Base-by-base conservation (phyloP, 2,113 vertebrate species). In the Leptodactylus fuscus region DNA sequence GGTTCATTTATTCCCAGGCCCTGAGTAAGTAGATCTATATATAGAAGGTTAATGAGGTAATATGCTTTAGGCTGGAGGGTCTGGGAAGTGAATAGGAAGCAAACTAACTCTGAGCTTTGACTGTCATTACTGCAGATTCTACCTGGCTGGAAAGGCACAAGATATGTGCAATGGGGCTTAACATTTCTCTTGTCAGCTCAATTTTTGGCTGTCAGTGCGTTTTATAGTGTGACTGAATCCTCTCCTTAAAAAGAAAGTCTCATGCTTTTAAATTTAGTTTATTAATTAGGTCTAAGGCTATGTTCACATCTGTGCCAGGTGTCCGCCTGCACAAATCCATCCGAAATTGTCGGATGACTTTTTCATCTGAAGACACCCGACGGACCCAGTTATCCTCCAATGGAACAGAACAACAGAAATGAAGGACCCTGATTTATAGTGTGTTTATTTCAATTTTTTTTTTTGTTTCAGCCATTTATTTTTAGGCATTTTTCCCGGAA, bases 31-130 rank as follows among this genome's bases (percentile, higher is more conserved):
- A 53, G 1, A 44, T 80, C 53, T 80, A 60, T 80, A 58, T 80
- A 80, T 80, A 80, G 51, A 80, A 58, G 77, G 51, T 62, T 60
- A 80, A 80, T 80, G 77, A 80, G 53, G 53, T 80, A 38, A 44
- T 80, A 41, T 62, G 53, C 32, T 60, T 24, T 20, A 60, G 77
- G 77, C 34, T 41, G 10, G 13, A 60, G n/a, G 36, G 71, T 27
- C 71, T 74, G 13, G n/a, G 12, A 75, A 48, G 71, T 75, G 22
- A 15, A 13, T n/a, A 46, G 53, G 36, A 55, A 79, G n/a, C 32
- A 79, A 79, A 79, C 76, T 44, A 38, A 60, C 38, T 79, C 76
- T 62, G 77, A 38, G 22, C 55, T 41, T 60, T 55, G 49, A 53
- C 32, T 78, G 75, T 38, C 75, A 78, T 51, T 38, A 36, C 62